phyloP scores from a whole-genome alignment of 2,888 invertebrate genomes.

The Steromphala cineraria region DNA sequence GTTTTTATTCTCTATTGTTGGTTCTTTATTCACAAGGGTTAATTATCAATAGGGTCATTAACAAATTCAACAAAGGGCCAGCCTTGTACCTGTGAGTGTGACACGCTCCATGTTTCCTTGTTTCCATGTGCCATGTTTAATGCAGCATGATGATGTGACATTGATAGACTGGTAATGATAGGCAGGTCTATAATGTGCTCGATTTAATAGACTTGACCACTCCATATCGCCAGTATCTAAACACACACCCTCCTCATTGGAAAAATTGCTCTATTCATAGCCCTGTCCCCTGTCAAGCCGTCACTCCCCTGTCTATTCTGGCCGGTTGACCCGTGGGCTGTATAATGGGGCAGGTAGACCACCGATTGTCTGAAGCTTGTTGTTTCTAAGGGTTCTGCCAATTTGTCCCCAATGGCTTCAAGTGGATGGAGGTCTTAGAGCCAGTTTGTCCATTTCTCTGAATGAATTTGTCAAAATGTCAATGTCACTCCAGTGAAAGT shows the following conservation, averaged over 20 bases:
- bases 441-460: slow-evolving; percentile 15
- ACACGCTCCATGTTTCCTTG: too few relatives aligned
- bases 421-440: not conserved
- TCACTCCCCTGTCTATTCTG: not conserved
- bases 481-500: slow-evolving; percentile 20
- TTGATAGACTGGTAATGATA: not conserved
- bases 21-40: too few relatives aligned
- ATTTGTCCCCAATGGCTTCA: not conserved
- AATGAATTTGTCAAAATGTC: slow-evolving; percentile 20
- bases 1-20: too few relatives aligned
- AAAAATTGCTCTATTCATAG: slow-evolving; percentile 14
- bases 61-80: too few relatives aligned
- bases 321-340: not conserved
- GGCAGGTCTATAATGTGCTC: not conserved
- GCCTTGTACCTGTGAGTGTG: too few relatives aligned
- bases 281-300: not conserved
- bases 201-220: not conserved
- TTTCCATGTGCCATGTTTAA: too few relatives aligned
- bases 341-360: not conserved
- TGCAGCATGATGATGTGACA: not conserved
- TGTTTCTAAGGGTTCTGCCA: slow-evolving; percentile 15
- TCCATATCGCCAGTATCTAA: slow-evolving; percentile 15
- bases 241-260: not conserved
- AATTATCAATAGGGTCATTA: too few relatives aligned
- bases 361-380: not conserved